Conservation (phyloP, 2,797 vertebrate genomes). For the Sebastes trivittatus region DNA sequence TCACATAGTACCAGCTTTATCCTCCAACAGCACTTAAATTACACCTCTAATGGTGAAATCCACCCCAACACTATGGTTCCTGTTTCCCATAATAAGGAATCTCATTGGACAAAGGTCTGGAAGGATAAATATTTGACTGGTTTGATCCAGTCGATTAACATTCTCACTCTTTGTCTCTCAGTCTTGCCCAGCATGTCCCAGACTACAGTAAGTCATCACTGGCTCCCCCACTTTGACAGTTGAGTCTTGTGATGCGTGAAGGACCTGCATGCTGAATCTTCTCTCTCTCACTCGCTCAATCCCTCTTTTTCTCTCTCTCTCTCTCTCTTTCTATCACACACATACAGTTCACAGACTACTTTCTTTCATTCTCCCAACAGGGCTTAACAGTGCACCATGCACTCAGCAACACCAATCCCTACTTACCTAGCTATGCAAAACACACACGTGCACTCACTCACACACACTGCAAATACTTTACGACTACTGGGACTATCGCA, state of each 20-base stretch:
- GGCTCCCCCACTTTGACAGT: slow-evolving; percentile 39
- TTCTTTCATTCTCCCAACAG: not conserved
- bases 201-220: slow-evolving; percentile 38
- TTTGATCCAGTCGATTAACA: slow-evolving; percentile 15
- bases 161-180: not conserved
- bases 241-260: slow-evolving; percentile 48
- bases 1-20: not conserved
- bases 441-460: not conserved
- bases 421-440: not conserved
- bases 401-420: slow-evolving; percentile 3
- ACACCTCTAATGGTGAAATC: not conserved
- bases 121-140: slow-evolving; percentile 1
- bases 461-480: not conserved
- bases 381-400: slow-evolving; percentile 4
- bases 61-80: not conserved
- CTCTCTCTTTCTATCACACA: not conserved
- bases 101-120: not conserved
- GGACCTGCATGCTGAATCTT: slow-evolving; percentile 32
- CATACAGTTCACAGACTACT: not conserved
- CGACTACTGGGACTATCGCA: not conserved
- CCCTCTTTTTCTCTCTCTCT: not conserved
- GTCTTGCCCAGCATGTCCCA: not conserved
- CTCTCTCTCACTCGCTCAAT: not conserved
- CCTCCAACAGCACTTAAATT: not conserved
- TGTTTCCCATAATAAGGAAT: not conserved